Evolutionary conservation across 1,140 invertebrate species (phyloP), one percentile per base, ranked within the genome.

Genomic region (Drosophila ananassae): DNA sequence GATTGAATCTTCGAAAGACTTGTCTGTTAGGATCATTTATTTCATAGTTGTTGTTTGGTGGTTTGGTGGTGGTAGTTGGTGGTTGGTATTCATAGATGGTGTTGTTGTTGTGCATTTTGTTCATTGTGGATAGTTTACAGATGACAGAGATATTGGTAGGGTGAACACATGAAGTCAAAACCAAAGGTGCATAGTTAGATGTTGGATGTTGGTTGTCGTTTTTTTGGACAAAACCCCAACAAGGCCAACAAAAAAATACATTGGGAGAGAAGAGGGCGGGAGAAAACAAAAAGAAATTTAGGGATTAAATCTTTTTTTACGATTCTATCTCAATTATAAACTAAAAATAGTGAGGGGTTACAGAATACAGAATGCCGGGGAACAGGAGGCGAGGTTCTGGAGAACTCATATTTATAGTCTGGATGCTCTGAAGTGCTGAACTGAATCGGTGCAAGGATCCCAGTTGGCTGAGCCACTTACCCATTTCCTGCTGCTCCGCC

Each of bases 1-100:
- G 74, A 92, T 92, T 67, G 90, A 92, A 72, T 91, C 90, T 89
- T 92, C 91, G 73, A 92, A 92, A 84, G 89, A 89, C 85, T 92
- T 89, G 80, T 91, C 91, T 92, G 74, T 63, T 53, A 74, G 32
- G 58, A 59, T 66, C 64, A 68, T 56, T 61, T 37, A 37, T 68
- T 66, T 25, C 17, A 50, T 61, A n/a, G 46, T 83, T 64, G 53
- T 75, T 17, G 41, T 44, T 17, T 17, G 17, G 17, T 17, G 17
- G 17, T 17, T 17, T 44, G 41, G 39, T 72, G 64, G 56, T 62
- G 66, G 34, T 68, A 51, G 52, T 61, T 56, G 66, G n/a, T 44
- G 13, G 41, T 68, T 69, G 79, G 72, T 82, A 80, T 73, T 61
- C 53, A 73, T 72, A 63, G 63, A 63, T 67, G 50, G 44, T 78